phyloP scores from a whole-genome alignment of 1,140 invertebrate species.

The Ericerus pela region DNA sequence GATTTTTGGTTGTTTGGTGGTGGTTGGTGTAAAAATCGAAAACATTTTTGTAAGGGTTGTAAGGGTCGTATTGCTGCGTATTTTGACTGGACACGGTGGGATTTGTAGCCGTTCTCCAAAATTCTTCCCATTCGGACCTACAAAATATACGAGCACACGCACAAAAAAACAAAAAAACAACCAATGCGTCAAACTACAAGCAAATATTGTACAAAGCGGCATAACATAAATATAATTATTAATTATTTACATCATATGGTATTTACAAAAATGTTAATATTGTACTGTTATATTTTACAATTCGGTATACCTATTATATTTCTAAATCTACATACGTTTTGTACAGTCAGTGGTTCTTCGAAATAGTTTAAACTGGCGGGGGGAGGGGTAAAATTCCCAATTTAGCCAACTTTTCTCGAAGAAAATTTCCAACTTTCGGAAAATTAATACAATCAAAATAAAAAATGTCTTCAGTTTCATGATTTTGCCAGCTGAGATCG shows the following conservation, averaged over 20 bases:
- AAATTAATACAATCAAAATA: neutral
- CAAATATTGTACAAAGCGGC: neutral
- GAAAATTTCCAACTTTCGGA: neutral
- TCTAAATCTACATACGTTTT: too few relatives aligned
- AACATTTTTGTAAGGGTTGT: neutral
- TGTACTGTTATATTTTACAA: too few relatives aligned
- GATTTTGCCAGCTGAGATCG: too few relatives aligned
- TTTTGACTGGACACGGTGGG: neutral
- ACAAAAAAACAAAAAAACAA: too few relatives aligned
- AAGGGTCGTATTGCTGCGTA: neutral
- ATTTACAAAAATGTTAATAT: too few relatives aligned
- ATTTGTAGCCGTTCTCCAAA: slow-evolving; percentile 21
- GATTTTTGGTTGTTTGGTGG: neutral
- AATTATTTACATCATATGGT: too few relatives aligned
- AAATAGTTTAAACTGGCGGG: neutral
- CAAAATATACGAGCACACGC: neutral
- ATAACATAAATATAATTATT: too few relatives aligned
- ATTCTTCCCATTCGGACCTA: slow-evolving; percentile 23
- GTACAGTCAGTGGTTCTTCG: too few relatives aligned
- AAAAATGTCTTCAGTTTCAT: too few relatives aligned
- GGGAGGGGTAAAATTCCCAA: neutral
- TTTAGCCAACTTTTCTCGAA: neutral
- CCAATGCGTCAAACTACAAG: slow-evolving; percentile 2
- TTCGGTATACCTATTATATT: too few relatives aligned
- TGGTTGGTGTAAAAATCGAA: neutral